Percentiles rank a stretch among this genome's conserved stretches.
Evolutionary conservation across 2,113 vertebrate species (phyloP).

Genomic region (Pluvialis apricaria): DNA sequence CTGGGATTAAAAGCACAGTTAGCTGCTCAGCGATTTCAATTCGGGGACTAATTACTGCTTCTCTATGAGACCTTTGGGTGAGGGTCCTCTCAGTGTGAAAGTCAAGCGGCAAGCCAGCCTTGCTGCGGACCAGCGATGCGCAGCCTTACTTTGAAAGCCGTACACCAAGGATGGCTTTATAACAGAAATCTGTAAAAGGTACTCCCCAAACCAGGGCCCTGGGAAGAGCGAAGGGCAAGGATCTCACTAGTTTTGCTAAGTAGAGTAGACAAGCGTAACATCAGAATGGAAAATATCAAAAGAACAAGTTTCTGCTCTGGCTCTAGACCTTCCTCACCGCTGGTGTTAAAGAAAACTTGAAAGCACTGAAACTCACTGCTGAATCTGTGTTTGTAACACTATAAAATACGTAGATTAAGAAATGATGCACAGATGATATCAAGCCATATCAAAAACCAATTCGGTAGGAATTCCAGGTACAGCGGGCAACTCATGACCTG

Average conservation of each 20-base stretch:
- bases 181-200: neutral
- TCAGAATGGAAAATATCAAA: neutral
- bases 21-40: neutral
- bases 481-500: neutral
- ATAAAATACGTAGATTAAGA: neutral
- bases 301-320: neutral
- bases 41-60: neutral
- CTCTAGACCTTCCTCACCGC: neutral
- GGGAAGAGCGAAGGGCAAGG: neutral
- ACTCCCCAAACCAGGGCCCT: neutral
- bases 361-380: neutral
- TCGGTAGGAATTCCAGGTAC: neutral
- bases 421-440: neutral
- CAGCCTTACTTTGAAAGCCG: neutral
- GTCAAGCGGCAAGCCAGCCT: neutral
- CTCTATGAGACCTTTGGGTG: neutral
- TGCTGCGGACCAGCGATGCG: neutral
- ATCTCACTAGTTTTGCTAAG: neutral
- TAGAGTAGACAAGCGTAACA: fast-evolving
- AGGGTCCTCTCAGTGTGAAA: neutral
- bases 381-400: neutral
- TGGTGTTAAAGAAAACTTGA: neutral
- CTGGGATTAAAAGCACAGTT: neutral
- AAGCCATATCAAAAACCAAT: neutral
- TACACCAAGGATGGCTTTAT: neutral